phyloP scores from a whole-genome alignment of 2,888 invertebrate species.

The Tanypteryx hageni region DNA sequence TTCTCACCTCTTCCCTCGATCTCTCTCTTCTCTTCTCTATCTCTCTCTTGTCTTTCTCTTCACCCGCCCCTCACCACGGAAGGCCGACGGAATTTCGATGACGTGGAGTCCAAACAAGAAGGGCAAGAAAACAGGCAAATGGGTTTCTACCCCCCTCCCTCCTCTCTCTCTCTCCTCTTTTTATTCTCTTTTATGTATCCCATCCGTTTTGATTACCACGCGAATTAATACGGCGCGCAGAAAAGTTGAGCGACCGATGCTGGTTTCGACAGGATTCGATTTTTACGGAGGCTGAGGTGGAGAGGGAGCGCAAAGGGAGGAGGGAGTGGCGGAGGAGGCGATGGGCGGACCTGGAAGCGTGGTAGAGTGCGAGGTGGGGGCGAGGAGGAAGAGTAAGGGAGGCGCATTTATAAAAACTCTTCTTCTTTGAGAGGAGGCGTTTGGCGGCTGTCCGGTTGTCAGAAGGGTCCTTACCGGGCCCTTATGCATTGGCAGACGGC shows the following conservation, averaged over 20 bases:
- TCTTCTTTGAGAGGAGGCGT: slow-evolving; percentile 2
- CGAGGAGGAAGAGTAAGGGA: not conserved
- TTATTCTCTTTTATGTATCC: not conserved
- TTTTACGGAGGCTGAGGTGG: not conserved
- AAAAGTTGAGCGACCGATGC: slow-evolving; percentile 18
- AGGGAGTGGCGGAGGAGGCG: too few species aligned
- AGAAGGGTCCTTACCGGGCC: slow-evolving; percentile 8
- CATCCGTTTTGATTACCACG: slow-evolving; percentile 25
- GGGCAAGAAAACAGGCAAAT: not conserved
- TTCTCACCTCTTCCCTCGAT: too few species aligned
- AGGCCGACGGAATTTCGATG: not conserved
- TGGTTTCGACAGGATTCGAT: slow-evolving; percentile 35
- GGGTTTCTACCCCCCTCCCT: not conserved
- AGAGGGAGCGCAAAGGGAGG: too few species aligned
- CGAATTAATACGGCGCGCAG: slow-evolving; percentile 23
- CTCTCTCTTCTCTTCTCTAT: too few species aligned
- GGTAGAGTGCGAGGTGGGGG: too few species aligned
- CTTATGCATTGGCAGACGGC: not conserved
- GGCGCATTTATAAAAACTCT: not conserved
- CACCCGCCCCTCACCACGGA: not conserved
- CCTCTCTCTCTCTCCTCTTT: not conserved
- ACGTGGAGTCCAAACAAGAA: not conserved
- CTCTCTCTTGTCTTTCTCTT: too few species aligned
- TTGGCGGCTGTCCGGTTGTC: slow-evolving; percentile 3
- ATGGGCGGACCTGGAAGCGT: too few species aligned